Evolutionary conservation across 2,113 vertebrate genomes (phyloP).

Genomic region (Dicrurus megarhynchus): DNA sequence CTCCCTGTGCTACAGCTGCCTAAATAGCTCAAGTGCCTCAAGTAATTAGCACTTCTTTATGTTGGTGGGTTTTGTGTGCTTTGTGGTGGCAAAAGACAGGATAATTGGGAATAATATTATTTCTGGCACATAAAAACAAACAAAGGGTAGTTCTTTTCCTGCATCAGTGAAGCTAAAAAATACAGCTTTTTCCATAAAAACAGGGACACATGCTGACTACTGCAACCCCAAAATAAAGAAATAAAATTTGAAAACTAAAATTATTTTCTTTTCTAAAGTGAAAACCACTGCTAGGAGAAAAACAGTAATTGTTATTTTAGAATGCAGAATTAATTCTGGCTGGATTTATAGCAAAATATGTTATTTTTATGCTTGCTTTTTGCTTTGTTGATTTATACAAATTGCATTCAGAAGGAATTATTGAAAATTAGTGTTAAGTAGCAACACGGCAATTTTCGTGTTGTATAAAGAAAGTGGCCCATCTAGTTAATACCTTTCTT

Average conservation of each 20-base stretch:
- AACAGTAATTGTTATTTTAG: background rate
- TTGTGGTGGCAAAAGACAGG: background rate
- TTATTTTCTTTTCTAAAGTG: background rate
- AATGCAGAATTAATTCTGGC: background rate
- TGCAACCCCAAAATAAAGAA: background rate
- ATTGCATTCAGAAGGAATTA: background rate
- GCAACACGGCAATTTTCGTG: background rate
- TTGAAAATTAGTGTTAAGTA: background rate
- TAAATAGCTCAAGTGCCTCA: background rate
- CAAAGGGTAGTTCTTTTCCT: background rate
- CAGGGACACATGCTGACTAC: background rate
- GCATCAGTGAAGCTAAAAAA: background rate
- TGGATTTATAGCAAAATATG: background rate
- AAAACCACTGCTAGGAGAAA: background rate
- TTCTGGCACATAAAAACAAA: background rate
- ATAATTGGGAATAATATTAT: background rate
- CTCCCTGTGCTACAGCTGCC: background rate
- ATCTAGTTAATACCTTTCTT: background rate
- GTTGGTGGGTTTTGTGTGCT: background rate
- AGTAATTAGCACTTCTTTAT: background rate
- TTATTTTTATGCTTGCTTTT: background rate
- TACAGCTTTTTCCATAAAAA: background rate
- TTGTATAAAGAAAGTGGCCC: background rate
- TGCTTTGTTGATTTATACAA: background rate
- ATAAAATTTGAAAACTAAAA: background rate